Evolutionary conservation across 2,113 vertebrate genomes (phyloP), one percentile per base, ranked within the genome.

Genomic region (Dromas ardeola): DNA sequence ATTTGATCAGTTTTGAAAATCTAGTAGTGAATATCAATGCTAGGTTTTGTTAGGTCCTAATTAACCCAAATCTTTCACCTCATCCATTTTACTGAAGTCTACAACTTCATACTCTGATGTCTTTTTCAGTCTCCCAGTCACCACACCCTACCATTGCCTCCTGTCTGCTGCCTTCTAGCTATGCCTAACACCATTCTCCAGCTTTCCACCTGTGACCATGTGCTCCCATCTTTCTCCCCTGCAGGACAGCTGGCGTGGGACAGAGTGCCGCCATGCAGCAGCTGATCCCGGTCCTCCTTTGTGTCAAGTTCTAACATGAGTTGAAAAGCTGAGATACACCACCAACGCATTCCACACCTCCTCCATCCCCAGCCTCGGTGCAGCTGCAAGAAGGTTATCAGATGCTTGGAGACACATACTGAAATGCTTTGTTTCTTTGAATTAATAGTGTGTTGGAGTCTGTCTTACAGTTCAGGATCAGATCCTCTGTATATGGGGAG

Each of bases 291-390:
- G 8, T 15, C 20, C 32, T 29, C 43, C 40, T 69, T 52, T 29
- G 38, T 21, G 36, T 52, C 40, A 36, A 26, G 26, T 47, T 90
- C 58, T 82, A 50, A 25, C 16, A 7, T 3, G 12, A 2, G 18
- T 19, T 34, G 27, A 47, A 50, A 71, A 36, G 53, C 20, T 38
- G 6, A 2, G 4, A 38, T 13, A 42, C 22, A 23, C 30, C 32
- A 59, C 27, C 38, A 53, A 6, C 2, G 1, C 11, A 6, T 19
- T 66, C 49, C 47, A 43, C 20, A n/a, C 29, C 20, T 36, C 66
- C 62, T 81, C 66, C 23, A 15, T 36, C 10, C 34, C 45, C 49
- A 49, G 52, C 17, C 30, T 70, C 0, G 0, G 22, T 0, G 1
- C 8, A 20, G 63, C 36, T 40, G 8, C 55, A 34, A 30, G 73